Base-by-base conservation (phyloP, 2,797 vertebrate species). In the Sebastes hubbsi region DNA sequence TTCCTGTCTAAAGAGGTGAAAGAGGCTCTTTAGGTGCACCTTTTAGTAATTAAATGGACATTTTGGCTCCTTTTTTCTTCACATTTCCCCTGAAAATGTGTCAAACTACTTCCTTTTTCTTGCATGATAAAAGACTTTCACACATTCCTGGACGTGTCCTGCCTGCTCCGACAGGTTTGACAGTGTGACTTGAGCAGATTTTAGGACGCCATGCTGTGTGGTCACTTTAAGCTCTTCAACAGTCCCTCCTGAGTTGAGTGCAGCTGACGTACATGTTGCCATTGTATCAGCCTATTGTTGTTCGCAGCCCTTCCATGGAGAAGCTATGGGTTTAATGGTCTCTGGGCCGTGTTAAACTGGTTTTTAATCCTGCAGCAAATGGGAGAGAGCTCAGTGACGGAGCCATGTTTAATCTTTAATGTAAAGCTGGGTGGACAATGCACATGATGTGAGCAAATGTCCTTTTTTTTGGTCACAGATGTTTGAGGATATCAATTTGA, bases 241-340 rank as follows among this genome's bases (percentile, higher is more conserved):
- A 5, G 66, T 61, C 52, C 22, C 73, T n/a, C 25, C 56, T 56
- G 72, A 77, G 68, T n/a, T 20, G 66, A 78, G 75, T 82, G 72
- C 80, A 78, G 85, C 81, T 82, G 82, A 84, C 25, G 49, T 69
- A 32, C 34, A 24, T 52, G 29, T 58, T 36, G 71, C 80, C 72
- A 68, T 83, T 90, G 84, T 83, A 60, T 86, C 81, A 68, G 58
- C 76, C 65, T 49, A 68, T 88, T 90, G 78, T 88, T 81, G 72
- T 88, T 62, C 75, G 75, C 70, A 66, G 76, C 73, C 24, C 70
- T 69, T 77, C 73, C 67, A 62, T 71, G 61, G 76, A 77, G 83
- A 78, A 85, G 79, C 79, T 77, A 82, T 92, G 81, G 85, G 89
- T 89, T 92, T 92, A 90, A 93, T 90, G 86, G 83, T 87, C 52